A percentile compares a stretch with the other conserved stretches of the same genome.
Evolutionary conservation across 2,888 invertebrate genomes (phyloP).

Genomic region (Philereme vetulata): DNA sequence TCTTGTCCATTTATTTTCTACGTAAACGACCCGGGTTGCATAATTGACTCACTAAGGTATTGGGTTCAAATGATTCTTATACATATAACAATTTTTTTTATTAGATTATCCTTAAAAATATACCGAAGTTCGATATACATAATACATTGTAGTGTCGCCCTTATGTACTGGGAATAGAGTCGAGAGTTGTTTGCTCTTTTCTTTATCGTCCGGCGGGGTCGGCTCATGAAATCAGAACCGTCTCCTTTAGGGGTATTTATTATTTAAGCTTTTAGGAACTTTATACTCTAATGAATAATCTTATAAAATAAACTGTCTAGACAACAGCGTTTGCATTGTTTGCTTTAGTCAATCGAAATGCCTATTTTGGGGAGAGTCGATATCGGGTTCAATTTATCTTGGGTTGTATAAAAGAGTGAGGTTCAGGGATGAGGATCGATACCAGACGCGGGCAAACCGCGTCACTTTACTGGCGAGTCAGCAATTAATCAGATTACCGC

Average conservation of each 20-base stretch:
- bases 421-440: constrained; percentile 56
- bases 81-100: no score
- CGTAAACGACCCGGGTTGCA: no score
- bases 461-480: constrained; percentile 59
- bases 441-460: constrained; percentile 46
- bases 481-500: constrained; percentile 73
- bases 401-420: constrained; percentile 42
- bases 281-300: constrained; percentile 21
- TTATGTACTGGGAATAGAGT: constrained; percentile 3
- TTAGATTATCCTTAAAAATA: no score
- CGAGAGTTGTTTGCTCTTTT: constrained; percentile 1
- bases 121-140: no score
- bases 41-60: no score
- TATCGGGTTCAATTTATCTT: constrained; percentile 28
- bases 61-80: no score
- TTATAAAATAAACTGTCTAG: constrained; percentile 20
- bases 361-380: constrained; percentile 18
- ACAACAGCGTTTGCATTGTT: constrained; percentile 13
- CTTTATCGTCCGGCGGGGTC: constrained; percentile 2
- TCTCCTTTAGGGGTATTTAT: constrained; percentile 22
- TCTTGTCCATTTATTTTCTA: no score
- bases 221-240: constrained; percentile 25
- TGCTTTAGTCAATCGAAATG: constrained; percentile 13
- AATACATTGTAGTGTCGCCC: not conserved
- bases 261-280: constrained; percentile 20